phyloP scores from a whole-genome alignment of 2,797 vertebrate species.

The Epinephelus awoara region DNA sequence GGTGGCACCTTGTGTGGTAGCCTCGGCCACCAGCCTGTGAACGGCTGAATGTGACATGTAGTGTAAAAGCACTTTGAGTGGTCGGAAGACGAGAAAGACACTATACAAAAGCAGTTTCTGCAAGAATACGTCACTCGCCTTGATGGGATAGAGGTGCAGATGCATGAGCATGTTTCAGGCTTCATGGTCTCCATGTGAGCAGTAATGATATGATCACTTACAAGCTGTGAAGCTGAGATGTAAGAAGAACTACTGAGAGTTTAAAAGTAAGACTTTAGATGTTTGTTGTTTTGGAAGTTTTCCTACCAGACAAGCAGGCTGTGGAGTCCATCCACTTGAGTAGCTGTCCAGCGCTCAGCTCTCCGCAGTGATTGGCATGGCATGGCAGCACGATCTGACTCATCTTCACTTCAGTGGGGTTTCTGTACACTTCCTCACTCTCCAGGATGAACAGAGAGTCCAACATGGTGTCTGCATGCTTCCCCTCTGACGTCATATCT shows the following conservation, averaged over 20 bases:
- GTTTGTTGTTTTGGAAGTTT: not conserved
- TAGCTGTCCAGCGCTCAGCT: conserved; percentile 94
- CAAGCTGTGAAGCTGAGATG: not conserved
- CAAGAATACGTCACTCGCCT: too few species aligned
- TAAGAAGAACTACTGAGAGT: not conserved
- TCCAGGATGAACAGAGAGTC: conserved; percentile 75
- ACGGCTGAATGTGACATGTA: too few species aligned
- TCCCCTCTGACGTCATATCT: conserved; percentile 72
- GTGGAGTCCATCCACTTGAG: conserved; percentile 99
- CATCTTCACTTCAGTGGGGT: conserved; percentile 97
- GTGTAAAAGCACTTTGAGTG: too few species aligned
- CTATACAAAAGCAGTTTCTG: too few species aligned
- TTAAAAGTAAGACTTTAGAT: not conserved
- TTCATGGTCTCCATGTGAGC: too few species aligned
- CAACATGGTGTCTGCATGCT: conserved; percentile 35
- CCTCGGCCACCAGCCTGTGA: too few species aligned
- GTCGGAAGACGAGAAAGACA: too few species aligned
- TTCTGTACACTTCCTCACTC: conserved; percentile 81
- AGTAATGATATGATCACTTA: too few species aligned
- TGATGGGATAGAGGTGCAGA: too few species aligned
- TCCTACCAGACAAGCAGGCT: conserved; percentile 94
- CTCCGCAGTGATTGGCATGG: conserved; percentile 93
- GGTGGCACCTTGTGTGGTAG: too few species aligned
- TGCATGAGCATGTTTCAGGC: too few species aligned
- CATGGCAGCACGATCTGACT: conserved; percentile 96